phyloP scores from a whole-genome alignment of 2,888 invertebrate genomes.

The Trachelus iudaicus region DNA sequence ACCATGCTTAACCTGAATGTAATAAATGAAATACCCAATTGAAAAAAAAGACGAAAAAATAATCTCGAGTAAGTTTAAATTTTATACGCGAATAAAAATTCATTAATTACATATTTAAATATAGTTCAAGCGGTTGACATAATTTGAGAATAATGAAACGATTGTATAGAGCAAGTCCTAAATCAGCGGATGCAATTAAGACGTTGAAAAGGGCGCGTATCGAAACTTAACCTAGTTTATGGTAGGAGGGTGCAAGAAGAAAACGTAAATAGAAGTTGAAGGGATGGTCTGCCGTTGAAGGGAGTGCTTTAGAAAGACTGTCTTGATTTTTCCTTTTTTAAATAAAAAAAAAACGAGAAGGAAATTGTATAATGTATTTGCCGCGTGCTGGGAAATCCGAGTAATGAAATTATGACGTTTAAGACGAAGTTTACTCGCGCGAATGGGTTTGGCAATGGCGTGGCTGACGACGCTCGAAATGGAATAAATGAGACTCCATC shows the following conservation, averaged over 20 bases:
- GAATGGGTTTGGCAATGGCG: slow-evolving; percentile 4
- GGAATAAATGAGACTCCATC: slow-evolving; percentile 30
- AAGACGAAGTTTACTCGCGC: slow-evolving; percentile 25
- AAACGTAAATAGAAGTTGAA: neutral
- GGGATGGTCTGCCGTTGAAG: neutral
- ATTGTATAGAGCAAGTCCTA: no score
- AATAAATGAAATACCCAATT: neutral
- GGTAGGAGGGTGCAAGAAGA: neutral
- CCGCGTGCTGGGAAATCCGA: slow-evolving; percentile 23
- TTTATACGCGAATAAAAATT: no score
- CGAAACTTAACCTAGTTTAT: neutral
- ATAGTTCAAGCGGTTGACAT: no score
- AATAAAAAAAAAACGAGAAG: neutral
- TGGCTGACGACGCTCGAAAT: slow-evolving; percentile 8
- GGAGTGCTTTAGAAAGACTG: neutral
- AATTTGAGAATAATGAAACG: no score
- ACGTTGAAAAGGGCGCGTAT: neutral
- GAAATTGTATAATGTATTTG: slow-evolving; percentile 27
- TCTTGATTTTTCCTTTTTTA: neutral
- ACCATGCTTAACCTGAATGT: neutral
- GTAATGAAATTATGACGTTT: slow-evolving; percentile 29
- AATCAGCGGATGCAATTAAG: neutral
- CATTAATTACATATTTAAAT: no score
- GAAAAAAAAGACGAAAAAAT: neutral
- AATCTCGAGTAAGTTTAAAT: no score